Base-by-base conservation (phyloP, 2,113 vertebrate genomes). In the Odontophorus gujanensis region DNA sequence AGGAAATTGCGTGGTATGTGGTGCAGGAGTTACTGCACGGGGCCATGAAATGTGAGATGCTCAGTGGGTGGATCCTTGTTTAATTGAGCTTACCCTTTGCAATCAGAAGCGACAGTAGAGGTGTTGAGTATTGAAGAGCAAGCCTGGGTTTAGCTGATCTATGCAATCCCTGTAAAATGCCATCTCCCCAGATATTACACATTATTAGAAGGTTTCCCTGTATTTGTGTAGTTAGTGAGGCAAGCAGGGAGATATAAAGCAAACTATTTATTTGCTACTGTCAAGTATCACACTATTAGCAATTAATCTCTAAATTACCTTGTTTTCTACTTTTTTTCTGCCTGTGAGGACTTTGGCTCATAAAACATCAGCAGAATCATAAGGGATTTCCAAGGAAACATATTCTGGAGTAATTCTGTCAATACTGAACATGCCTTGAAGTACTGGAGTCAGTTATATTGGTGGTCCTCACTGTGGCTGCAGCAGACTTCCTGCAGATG, bases 291-390 rank as follows among this genome's bases (percentile, higher is more conserved):
- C 30, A 71, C 25, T 47, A 85, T 85, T 80, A 92, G 55, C 34
- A 80, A 89, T 91, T 92, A 92, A 91, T 91, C 83, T 76, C 79
- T 89, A 86, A 95, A 92, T 91, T 89, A 71, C 38, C 25, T 85
- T 87, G 53, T 61, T 81, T 81, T 84, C 32, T 65, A 47, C 14
- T 2, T 28, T 48, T 67, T 50, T 69, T 48, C 42, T 69, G 36
- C 12, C 16, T 58, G 9, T 61, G 21, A 82, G 18, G 67, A 28
- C 55, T 34, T 45, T 18, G 89, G 19, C 11, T 92, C 32, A 28
- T 65, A 91, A 91, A 89, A 32, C 19, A 26, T 79, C 67, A 80
- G 17, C 16, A 47, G 28, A 71, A 76, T 85, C 79, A n/a, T 24
- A 58, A 66, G 55, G 15, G 50, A 58, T 66, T 89, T 87, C 28